These are phyloP conservation scores for Metopolophium dirhodum DNA, from an alignment of 1,140 invertebrate genomes.

Conservation along the genomic window DNA sequence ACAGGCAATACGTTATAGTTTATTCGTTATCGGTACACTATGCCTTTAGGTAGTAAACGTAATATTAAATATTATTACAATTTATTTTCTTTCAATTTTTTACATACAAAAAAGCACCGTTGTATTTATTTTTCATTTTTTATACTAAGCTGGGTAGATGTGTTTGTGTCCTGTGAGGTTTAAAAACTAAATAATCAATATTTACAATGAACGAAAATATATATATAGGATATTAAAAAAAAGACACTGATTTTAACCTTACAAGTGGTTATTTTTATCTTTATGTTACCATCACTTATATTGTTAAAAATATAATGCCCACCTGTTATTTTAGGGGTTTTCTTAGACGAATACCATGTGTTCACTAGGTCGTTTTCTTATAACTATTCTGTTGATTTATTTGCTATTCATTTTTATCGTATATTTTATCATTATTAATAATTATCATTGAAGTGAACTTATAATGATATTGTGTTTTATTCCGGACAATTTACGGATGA, in stretches of 20 bases:
- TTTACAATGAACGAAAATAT: too few species aligned
- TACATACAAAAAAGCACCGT: too few species aligned
- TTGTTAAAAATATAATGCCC: background rate
- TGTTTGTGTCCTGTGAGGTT: background rate
- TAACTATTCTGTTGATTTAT: background rate
- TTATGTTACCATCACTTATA: background rate
- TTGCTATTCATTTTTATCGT: background rate
- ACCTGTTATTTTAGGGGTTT: background rate
- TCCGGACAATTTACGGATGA: background rate
- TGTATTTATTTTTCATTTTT: background rate
- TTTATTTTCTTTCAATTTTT: background rate
- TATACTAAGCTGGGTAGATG: background rate
- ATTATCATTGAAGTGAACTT: background rate
- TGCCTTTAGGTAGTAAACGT: background rate
- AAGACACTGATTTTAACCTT: background rate
- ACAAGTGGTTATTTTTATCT: background rate
- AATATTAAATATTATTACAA: background rate
- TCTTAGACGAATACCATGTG: background rate
- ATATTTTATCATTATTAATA: background rate
- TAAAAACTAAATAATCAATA: background rate
- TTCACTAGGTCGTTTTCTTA: background rate
- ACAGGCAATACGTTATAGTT: background rate
- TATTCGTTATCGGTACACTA: background rate
- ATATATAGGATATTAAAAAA: background rate
- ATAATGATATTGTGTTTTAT: background rate